Evolutionary conservation across 2,797 vertebrate species (phyloP).

Genomic region (Kryptolebias ocellatus): DNA sequence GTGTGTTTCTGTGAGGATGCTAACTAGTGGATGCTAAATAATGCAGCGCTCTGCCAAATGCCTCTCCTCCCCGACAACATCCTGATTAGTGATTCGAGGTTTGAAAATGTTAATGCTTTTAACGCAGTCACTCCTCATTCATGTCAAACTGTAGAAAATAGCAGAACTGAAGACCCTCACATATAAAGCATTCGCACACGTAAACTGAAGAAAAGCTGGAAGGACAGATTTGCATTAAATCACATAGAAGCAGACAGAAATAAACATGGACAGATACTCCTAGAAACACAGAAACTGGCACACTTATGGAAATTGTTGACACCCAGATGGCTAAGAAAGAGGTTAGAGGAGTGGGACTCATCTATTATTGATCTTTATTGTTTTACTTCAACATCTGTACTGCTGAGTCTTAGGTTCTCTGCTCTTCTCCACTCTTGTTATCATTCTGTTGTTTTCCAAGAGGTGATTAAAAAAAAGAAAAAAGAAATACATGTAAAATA

Average conservation of each 20-base stretch:
- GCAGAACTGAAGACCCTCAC: slow-evolving; percentile 22
- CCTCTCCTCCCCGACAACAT: slow-evolving; percentile 73
- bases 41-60: slow-evolving; percentile 72
- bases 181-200: slow-evolving; percentile 25
- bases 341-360: neutral
- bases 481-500: neutral
- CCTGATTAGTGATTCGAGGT: slow-evolving; percentile 68
- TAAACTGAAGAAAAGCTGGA: slow-evolving; percentile 11
- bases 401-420: neutral
- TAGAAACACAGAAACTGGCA: slow-evolving; percentile 25
- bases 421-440: neutral
- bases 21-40: slow-evolving; percentile 73
- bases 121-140: slow-evolving; percentile 67
- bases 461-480: neutral
- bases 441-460: neutral
- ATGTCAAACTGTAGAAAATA: slow-evolving; percentile 57
- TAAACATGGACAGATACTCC: slow-evolving; percentile 26
- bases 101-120: slow-evolving; percentile 77
- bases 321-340: slow-evolving; percentile 3
- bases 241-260: slow-evolving; percentile 12
- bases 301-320: slow-evolving; percentile 6
- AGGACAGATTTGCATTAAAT: slow-evolving; percentile 22
- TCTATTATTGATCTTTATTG: slow-evolving; percentile 15
- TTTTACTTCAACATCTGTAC: neutral
- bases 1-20: slow-evolving; percentile 60